These are phyloP conservation scores for Esox lucius DNA, from an alignment of 2,797 vertebrate species.

Conservation along the genomic window DNA sequence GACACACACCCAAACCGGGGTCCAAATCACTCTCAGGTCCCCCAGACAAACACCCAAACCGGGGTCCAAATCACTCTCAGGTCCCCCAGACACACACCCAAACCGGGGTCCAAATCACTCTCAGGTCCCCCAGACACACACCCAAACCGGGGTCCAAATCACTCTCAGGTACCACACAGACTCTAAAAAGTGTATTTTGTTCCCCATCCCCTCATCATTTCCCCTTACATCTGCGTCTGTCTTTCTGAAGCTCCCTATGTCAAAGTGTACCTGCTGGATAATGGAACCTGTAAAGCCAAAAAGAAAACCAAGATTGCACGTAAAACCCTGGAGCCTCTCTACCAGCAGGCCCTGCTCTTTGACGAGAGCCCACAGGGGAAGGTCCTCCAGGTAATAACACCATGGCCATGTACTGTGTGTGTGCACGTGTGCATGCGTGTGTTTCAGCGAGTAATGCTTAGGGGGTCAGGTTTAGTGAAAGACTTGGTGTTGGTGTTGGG, in stretches of 20 bases:
- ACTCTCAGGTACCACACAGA: too few relatives aligned
- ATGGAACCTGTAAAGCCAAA: slow-evolving; percentile 95
- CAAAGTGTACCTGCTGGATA: slow-evolving; percentile 97
- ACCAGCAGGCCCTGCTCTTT: slow-evolving; percentile 95
- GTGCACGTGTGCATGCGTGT: not conserved
- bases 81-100: not conserved
- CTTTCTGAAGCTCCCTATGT: slow-evolving; percentile 89
- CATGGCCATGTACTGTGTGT: not conserved
- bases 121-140: slow-evolving; percentile 38
- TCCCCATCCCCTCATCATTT: not conserved
- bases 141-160: too few relatives aligned
- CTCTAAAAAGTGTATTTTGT: slow-evolving; percentile 42
- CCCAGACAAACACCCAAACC: not conserved
- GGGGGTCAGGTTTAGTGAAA: not conserved
- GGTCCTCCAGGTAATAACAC: slow-evolving; percentile 91
- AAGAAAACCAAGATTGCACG: slow-evolving; percentile 99
- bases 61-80: slow-evolving; percentile 38
- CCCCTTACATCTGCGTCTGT: not conserved
- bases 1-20: slow-evolving; percentile 85
- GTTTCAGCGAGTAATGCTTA: too few relatives aligned
- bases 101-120: too few relatives aligned
- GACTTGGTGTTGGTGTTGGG: not conserved
- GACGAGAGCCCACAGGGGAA: slow-evolving; percentile 97
- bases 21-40: slow-evolving; percentile 93
- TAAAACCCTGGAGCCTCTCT: slow-evolving; percentile 98